These are phyloP conservation scores for Rhinatrema bivittatum DNA, from an alignment of 2,797 vertebrate species.

Conservation along the genomic window DNA sequence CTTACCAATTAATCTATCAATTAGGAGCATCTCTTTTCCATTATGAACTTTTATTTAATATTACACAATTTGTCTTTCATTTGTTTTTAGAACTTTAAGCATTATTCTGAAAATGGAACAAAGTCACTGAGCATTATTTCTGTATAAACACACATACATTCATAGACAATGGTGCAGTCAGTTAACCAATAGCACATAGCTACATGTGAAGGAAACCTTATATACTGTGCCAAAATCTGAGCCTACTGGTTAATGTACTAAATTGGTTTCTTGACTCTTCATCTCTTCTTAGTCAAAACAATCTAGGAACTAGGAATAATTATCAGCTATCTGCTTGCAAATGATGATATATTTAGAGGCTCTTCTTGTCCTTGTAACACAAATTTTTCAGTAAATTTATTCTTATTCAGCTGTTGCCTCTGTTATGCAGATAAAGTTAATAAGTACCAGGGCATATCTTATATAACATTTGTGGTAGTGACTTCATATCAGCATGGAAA, in stretches of 20 bases:
- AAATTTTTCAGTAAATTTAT: slow-evolving; percentile 67
- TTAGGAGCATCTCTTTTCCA: too few species aligned
- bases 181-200: too few species aligned
- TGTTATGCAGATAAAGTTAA: slow-evolving; percentile 69
- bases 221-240: too few species aligned
- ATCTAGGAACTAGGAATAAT: slow-evolving; percentile 59
- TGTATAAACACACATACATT: too few species aligned
- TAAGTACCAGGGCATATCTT: slow-evolving; percentile 70
- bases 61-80: too few species aligned
- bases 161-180: too few species aligned
- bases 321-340: slow-evolving; percentile 51
- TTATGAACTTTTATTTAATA: too few species aligned
- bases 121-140: too few species aligned
- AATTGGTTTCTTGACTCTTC: rapidly evolving
- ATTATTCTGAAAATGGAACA: too few species aligned
- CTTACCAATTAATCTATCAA: too few species aligned
- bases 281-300: background rate
- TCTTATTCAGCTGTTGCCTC: slow-evolving; percentile 51
- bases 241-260: background rate
- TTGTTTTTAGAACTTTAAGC: too few species aligned
- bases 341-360: slow-evolving; percentile 70
- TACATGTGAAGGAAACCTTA: too few species aligned
- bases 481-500: slow-evolving; percentile 78
- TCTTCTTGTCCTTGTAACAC: slow-evolving; percentile 65
- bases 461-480: slow-evolving; percentile 80